These are phyloP conservation scores for Bovichtus variegatus DNA, from an alignment of 2,797 vertebrate genomes.

Conservation along the genomic window DNA sequence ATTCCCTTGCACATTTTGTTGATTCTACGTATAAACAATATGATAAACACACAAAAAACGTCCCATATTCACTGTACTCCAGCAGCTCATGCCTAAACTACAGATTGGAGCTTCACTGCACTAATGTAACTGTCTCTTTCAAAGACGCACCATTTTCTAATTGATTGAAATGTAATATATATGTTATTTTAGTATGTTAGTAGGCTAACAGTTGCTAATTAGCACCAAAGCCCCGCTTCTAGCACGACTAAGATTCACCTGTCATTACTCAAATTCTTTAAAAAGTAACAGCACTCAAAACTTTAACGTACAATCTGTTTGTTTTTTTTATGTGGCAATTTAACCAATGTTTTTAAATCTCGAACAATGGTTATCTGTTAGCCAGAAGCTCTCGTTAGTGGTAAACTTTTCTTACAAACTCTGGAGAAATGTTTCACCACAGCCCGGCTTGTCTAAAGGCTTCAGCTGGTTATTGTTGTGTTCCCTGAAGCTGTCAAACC, in stretches of 20 bases:
- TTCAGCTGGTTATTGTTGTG: conserved; percentile 18
- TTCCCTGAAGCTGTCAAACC: conserved; percentile 1
- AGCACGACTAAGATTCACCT: not conserved
- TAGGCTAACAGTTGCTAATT: not conserved
- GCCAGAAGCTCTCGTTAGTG: not conserved
- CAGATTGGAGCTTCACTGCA: not conserved
- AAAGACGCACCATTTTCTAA: not conserved
- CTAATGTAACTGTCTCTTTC: not conserved
- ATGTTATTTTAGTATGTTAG: not conserved
- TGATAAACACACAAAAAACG: not conserved
- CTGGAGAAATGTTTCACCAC: not conserved
- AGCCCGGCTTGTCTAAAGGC: not conserved
- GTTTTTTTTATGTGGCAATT: not conserved
- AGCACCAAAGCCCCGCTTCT: not conserved
- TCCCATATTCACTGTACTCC: not conserved
- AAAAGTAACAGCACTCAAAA: not conserved
- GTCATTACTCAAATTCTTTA: not conserved
- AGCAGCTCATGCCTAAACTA: not conserved
- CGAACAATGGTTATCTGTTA: not conserved
- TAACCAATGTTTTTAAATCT: not conserved
- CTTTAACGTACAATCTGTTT: no score
- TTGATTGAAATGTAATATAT: not conserved
- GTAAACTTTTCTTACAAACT: not conserved
- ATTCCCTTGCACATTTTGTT: no score
- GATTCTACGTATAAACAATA: no score